These are phyloP conservation scores for Abramis brama DNA, from an alignment of 2,113 vertebrate genomes.

Conservation along the genomic window DNA sequence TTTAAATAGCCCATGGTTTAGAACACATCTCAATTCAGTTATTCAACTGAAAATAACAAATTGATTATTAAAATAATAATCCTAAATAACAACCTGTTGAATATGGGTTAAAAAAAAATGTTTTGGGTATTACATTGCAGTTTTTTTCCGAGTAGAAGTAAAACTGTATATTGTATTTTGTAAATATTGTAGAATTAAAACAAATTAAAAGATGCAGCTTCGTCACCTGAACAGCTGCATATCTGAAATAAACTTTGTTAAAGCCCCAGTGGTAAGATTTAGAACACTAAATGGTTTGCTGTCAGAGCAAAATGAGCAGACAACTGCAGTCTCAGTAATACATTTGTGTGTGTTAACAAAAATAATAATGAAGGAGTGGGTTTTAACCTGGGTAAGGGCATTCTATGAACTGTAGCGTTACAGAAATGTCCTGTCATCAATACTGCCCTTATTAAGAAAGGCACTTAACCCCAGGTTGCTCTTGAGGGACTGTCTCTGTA, in stretches of 20 bases:
- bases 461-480: slow-evolving; percentile 40
- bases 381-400: slow-evolving; percentile 26
- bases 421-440: slow-evolving; percentile 25
- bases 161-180: not conserved
- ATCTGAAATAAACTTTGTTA: not conserved
- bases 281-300: not conserved
- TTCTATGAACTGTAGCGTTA: slow-evolving; percentile 2
- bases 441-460: slow-evolving; percentile 35
- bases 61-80: too few species aligned
- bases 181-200: not conserved
- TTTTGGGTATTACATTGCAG: not conserved
- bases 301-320: not conserved
- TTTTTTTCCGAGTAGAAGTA: not conserved
- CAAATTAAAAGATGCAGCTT: not conserved
- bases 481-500: not conserved
- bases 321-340: not conserved
- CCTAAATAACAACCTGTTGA: not conserved
- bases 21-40: too few species aligned
- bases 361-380: not conserved
- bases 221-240: not conserved
- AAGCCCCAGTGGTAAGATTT: slow-evolving; percentile 35
- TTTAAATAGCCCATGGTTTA: too few species aligned
- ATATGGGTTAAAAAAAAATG: not conserved
- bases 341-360: not conserved
- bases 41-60: too few species aligned